These are phyloP conservation scores for Conus betulinus DNA, from an alignment of 1,140 invertebrate genomes.

Conservation along the genomic window DNA sequence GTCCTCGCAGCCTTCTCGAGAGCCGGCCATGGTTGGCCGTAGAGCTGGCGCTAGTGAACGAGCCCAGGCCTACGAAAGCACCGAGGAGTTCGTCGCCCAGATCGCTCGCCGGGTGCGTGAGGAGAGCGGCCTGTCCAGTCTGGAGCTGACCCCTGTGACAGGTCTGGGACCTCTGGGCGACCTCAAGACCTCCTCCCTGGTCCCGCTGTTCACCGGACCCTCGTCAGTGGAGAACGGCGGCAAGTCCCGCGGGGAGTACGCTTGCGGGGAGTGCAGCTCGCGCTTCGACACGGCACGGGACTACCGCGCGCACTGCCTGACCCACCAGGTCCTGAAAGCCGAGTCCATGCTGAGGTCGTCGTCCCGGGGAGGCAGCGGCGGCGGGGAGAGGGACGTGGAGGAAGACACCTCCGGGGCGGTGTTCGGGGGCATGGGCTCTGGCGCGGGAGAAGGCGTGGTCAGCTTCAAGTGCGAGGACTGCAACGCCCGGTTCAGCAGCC, in stretches of 20 bases:
- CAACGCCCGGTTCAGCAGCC: conserved; percentile 62
- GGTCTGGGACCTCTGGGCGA: not conserved
- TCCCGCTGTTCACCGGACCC: not conserved
- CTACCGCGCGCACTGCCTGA: conserved; percentile 29
- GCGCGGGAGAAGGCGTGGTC: conserved; percentile 44
- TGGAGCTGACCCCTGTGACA: conserved; percentile 13
- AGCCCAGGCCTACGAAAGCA: not conserved
- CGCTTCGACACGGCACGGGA: conserved; percentile 17
- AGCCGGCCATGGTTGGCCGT: not conserved
- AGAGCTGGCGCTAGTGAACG: not conserved
- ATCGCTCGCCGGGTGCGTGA: not conserved
- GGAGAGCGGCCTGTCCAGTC: not conserved
- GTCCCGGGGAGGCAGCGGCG: not conserved
- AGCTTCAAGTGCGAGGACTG: conserved; percentile 69
- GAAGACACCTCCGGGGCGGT: not conserved
- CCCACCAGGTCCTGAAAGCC: conserved; percentile 20
- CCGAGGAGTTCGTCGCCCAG: conserved; percentile 19
- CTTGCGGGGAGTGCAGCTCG: conserved; percentile 25
- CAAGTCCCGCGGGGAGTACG: not conserved
- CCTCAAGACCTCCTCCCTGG: conserved; percentile 19
- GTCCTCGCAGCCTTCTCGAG: not conserved
- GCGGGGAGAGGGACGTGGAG: not conserved
- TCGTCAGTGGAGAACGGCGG: not conserved
- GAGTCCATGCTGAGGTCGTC: conserved; percentile 4
- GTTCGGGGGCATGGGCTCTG: not conserved